Percentiles rank a stretch among this genome's conserved stretches.
phyloP scores from a whole-genome alignment of 2,113 vertebrate species.

The Otolemur garnettii region DNA sequence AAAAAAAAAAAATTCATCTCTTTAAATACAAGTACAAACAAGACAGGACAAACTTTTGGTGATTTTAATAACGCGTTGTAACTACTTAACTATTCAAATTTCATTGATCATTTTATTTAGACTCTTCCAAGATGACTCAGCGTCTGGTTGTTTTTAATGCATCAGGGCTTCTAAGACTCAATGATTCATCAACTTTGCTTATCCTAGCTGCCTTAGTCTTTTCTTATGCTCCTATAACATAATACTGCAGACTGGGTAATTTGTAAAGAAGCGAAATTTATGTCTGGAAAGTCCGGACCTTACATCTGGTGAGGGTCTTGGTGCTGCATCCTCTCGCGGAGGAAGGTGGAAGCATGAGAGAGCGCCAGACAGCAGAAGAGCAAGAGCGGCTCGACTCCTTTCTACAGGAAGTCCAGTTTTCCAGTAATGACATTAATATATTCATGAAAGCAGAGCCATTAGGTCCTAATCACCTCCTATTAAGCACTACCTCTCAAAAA shows the following conservation, averaged over 20 bases:
- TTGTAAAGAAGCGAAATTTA: neutral
- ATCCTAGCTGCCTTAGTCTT: neutral
- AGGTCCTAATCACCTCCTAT: neutral
- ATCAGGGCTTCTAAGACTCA: neutral
- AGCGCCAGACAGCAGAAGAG: neutral
- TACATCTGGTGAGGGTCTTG: fast-evolving
- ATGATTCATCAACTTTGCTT: slow-evolving; percentile 12
- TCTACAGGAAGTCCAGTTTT: neutral
- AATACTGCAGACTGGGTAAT: neutral
- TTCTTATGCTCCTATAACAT: neutral
- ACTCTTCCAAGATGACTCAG: neutral
- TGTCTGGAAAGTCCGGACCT: neutral
- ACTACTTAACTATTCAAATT: neutral
- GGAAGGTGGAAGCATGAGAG: neutral
- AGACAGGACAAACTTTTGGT: neutral
- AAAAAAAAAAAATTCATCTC: neutral
- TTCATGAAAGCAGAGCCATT: neutral
- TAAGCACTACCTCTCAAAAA: neutral
- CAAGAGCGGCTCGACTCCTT: neutral
- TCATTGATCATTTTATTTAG: neutral
- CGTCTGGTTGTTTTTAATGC: neutral
- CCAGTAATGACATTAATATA: neutral
- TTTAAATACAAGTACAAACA: neutral
- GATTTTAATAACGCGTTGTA: neutral
- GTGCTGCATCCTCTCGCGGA: neutral